phyloP scores from a whole-genome alignment of 2,888 invertebrate species.

The Ptilodon capucinus region DNA sequence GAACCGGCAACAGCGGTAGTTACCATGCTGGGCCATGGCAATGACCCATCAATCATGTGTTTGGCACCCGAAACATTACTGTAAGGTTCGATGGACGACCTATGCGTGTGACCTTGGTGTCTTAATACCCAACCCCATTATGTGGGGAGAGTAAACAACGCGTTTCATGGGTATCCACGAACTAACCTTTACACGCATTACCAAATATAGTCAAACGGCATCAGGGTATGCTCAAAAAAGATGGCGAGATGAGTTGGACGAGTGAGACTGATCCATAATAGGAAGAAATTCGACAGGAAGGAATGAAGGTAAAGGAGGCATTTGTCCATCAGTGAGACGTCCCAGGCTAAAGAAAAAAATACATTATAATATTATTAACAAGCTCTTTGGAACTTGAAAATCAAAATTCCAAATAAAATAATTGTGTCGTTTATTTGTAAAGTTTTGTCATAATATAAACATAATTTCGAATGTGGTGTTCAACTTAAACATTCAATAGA shows the following conservation, averaged over 20 bases:
- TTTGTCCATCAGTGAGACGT: too few relatives aligned
- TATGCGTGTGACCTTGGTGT: slow-evolving; percentile 62
- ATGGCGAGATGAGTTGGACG: too few relatives aligned
- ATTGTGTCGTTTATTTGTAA: not conserved
- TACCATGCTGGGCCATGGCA: slow-evolving; percentile 29
- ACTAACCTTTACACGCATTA: not conserved
- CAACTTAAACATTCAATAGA: not conserved
- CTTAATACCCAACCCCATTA: slow-evolving; percentile 32
- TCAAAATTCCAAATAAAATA: too few relatives aligned
- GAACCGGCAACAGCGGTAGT: slow-evolving; percentile 43
- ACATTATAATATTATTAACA: too few relatives aligned
- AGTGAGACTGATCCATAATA: too few relatives aligned
- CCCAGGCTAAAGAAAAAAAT: too few relatives aligned
- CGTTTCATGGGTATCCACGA: not conserved
- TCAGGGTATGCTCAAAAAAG: too few relatives aligned
- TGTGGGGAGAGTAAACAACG: slow-evolving; percentile 7
- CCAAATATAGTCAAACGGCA: too few relatives aligned
- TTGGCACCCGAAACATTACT: slow-evolving; percentile 56
- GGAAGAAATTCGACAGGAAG: too few relatives aligned
- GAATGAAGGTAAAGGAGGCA: too few relatives aligned
- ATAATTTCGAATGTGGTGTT: not conserved
- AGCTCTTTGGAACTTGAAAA: too few relatives aligned
- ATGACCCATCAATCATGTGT: slow-evolving; percentile 59
- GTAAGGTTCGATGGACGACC: slow-evolving; percentile 64
- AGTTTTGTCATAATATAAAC: too few relatives aligned